Evolutionary conservation across 1,140 invertebrate genomes (phyloP).

Genomic region (Drosophila sucinea): DNA sequence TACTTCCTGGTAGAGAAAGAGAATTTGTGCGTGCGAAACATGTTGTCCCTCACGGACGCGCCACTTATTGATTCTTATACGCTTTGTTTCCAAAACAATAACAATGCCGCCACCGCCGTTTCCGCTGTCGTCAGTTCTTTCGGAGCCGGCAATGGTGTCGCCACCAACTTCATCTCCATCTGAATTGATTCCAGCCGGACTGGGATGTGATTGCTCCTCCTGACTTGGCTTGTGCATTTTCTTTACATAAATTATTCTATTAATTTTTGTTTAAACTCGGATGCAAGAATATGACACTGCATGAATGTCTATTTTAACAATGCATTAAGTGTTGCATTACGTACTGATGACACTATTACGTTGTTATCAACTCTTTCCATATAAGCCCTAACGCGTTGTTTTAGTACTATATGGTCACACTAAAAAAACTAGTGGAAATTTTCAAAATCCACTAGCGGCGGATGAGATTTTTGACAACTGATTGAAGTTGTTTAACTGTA

Average conservation of each 20-base stretch:
- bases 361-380: no score
- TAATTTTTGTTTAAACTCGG: background rate
- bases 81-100: conserved; percentile 84
- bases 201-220: background rate
- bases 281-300: background rate
- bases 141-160: conserved; percentile 2
- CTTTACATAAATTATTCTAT: background rate
- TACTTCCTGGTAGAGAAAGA: conserved; percentile 89
- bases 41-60: conserved; percentile 91
- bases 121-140: conserved; percentile 16
- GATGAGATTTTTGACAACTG: no score
- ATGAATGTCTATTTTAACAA: background rate
- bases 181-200: background rate
- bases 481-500: no score
- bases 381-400: no score
- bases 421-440: no score
- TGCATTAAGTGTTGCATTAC: background rate
- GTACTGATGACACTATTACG: background rate
- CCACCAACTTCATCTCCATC: background rate
- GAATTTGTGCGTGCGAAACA: conserved; percentile 90
- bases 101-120: conserved; percentile 47
- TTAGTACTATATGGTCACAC: no score
- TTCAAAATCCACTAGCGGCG: no score
- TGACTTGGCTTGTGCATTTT: background rate
- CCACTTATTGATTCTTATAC: conserved; percentile 92